Evolutionary conservation across 2,113 vertebrate genomes (phyloP).

Genomic region (Otis tarda): DNA sequence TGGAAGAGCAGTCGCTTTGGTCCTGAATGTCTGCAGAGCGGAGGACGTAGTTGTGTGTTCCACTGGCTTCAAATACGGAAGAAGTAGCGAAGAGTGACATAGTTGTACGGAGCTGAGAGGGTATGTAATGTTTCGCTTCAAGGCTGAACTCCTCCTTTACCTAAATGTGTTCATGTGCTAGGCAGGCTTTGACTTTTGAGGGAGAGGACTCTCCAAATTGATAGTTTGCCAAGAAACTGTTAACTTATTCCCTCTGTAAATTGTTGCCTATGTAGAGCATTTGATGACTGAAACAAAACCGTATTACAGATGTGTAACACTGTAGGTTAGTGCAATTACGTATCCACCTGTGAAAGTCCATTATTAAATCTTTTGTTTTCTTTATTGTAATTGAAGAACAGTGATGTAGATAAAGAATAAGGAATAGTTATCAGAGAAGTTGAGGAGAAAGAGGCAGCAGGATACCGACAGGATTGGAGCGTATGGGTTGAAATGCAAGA

Average conservation of each 20-base stretch:
- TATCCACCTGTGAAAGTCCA: background rate
- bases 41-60: background rate
- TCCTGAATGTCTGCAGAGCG: background rate
- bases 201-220: background rate
- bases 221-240: background rate
- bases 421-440: background rate
- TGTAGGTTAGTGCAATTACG: background rate
- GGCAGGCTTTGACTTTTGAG: background rate
- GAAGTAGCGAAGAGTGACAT: background rate
- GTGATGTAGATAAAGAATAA: background rate
- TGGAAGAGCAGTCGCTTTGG: background rate
- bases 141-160: background rate
- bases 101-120: background rate
- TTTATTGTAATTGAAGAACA: background rate
- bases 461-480: background rate
- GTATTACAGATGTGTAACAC: background rate
- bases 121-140: slow-evolving; percentile 18
- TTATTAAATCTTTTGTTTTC: background rate
- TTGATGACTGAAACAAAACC: background rate
- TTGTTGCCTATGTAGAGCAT: background rate
- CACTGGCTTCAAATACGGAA: background rate
- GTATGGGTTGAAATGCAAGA: background rate
- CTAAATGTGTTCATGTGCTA: background rate
- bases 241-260: background rate
- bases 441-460: background rate